Evolutionary conservation across 2,113 vertebrate species (phyloP).

Genomic region (Onychostoma macrolepis): DNA sequence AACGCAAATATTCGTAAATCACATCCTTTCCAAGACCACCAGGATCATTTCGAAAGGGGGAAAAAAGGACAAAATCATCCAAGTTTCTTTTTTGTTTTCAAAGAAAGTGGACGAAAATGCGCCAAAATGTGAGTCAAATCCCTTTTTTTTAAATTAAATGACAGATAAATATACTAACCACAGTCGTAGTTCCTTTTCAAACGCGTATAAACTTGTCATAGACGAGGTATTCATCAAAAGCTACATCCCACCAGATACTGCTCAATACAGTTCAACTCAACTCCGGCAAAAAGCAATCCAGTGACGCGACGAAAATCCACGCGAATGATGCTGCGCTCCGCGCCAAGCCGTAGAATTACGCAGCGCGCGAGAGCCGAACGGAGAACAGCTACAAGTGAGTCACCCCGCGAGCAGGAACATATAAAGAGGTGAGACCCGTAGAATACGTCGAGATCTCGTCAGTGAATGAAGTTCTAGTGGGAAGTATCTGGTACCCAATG

Average conservation of each 20-base stretch:
- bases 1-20: slow-evolving; percentile 7
- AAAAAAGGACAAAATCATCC: slow-evolving; percentile 8
- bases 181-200: slow-evolving; percentile 24
- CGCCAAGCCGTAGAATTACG: slow-evolving; percentile 1
- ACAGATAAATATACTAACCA: not conserved
- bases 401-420: slow-evolving; percentile 27
- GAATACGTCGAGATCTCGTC: slow-evolving; percentile 10
- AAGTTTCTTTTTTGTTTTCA: not conserved
- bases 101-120: not conserved
- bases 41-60: not conserved
- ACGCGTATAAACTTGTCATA: slow-evolving; percentile 31
- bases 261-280: slow-evolving; percentile 31
- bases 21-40: not conserved
- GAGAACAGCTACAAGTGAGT: slow-evolving; percentile 37
- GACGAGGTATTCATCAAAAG: slow-evolving; percentile 43
- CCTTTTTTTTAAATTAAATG: not conserved
- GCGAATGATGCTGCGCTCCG: slow-evolving; percentile 48
- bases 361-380: not conserved
- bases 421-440: not conserved
- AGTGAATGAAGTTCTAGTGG: slow-evolving; percentile 24
- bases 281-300: slow-evolving; percentile 58
- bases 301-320: slow-evolving; percentile 58
- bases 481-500: slow-evolving; percentile 49
- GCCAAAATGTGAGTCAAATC: slow-evolving; percentile 2
- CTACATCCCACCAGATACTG: slow-evolving; percentile 51